phyloP scores from a whole-genome alignment of 2,888 invertebrate species.

The Polydrusus tereticollis region DNA sequence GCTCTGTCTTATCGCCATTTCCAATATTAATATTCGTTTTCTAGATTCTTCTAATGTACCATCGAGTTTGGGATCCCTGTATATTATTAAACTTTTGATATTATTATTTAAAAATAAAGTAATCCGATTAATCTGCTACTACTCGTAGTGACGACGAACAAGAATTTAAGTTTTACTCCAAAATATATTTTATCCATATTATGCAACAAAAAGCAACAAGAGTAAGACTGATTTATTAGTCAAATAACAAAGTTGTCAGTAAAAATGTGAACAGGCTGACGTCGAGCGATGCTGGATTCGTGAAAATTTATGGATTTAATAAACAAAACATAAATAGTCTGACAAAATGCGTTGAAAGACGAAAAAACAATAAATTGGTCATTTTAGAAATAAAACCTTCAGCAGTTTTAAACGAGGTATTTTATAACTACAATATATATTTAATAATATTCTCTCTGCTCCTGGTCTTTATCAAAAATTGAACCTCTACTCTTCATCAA shows the following conservation, averaged over 20 bases:
- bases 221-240: constrained; percentile 39
- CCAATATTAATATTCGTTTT: too few relatives aligned
- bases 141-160: background rate
- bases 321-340: constrained; percentile 43
- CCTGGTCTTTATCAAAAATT: too few relatives aligned
- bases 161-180: background rate
- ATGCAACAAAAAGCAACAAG: constrained; percentile 9
- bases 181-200: constrained; percentile 9
- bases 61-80: too few relatives aligned
- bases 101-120: too few relatives aligned
- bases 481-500: too few relatives aligned
- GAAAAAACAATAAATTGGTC: constrained; percentile 9
- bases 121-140: too few relatives aligned
- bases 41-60: too few relatives aligned
- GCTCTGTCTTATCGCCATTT: too few relatives aligned
- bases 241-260: constrained; percentile 23
- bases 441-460: too few relatives aligned
- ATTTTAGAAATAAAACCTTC: background rate
- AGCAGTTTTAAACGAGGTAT: background rate
- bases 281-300: constrained; percentile 6
- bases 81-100: too few relatives aligned
- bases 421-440: background rate
- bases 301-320: constrained; percentile 46
- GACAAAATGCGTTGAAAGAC: background rate
- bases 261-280: constrained; percentile 43